Base-by-base conservation (phyloP, 2,888 invertebrate species). In the Gnatocerus cornutus region DNA sequence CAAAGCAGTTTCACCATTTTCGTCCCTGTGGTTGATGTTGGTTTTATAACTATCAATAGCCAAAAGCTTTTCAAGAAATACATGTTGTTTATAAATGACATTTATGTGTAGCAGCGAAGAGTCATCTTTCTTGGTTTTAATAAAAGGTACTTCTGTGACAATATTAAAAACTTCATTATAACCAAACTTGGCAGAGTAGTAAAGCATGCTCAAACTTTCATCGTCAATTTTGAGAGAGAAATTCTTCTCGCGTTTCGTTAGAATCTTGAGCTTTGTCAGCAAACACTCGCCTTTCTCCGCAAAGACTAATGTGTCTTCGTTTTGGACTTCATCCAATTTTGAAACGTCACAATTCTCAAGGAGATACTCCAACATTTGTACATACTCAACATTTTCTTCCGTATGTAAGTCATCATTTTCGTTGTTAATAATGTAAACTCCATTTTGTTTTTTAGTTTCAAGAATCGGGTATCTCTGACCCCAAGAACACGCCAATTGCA, bases 401-500 rank as follows among this genome's bases (percentile, higher is more conserved):
- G 7, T 30, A 14, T 21, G n/a, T n/a, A 27, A 41, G 8, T 56
- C 30, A 21, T 62, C 48, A 6, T 10, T 50, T 10, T 33, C 33
- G 7, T 62, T 46, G 9, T 62, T 48, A 7, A 56, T 14, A 46
- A 59, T 29, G 30, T 14, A 59, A 30, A 21, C 29, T 45, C 13
- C 33, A 4, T 14, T 8, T 10, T 14, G 7, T 9, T 46, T 59
- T 30, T 45, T 13, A 14, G 37, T 27, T 10, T 10, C 8, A 21
- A 50, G 29, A 27, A 12, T 7, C 1, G 50, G 50, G 9, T 21
- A 62, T 50, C 50, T 37, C 13, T 48, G 37, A 8, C 62, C 62
- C 48, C 50, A 62, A 13, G 50, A 62, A 13, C 50, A 62, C 7
- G 62, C 62, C 29, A 62, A 37, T 7, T 62, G 48, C 13, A 62